These are phyloP conservation scores for Simalia tracyae DNA, from an alignment of 2,797 vertebrate species.

Conservation along the genomic window DNA sequence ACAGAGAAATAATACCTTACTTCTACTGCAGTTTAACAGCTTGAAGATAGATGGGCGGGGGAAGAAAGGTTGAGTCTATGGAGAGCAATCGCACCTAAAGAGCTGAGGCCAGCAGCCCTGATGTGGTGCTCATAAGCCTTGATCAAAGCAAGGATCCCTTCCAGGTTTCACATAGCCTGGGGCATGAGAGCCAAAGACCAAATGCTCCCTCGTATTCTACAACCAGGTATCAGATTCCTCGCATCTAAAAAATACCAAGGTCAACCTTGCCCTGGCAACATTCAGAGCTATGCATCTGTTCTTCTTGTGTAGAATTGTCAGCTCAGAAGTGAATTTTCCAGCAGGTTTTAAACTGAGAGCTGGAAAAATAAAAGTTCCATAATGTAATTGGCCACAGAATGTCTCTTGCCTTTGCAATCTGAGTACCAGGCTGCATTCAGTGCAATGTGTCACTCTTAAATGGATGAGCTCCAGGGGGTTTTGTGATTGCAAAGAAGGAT, in stretches of 20 bases:
- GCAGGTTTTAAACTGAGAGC: not conserved
- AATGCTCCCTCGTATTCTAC: not conserved
- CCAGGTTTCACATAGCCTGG: not conserved
- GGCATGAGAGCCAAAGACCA: not conserved
- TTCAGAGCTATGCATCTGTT: not conserved
- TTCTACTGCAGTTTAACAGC: not conserved
- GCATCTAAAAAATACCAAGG: not conserved
- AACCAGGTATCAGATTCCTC: not conserved
- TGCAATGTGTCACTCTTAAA: not conserved
- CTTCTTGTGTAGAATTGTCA: not conserved
- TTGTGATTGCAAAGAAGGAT: not conserved
- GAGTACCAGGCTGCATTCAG: not conserved
- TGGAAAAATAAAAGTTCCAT: not conserved
- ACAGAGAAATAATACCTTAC: not conserved
- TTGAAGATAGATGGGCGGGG: not conserved
- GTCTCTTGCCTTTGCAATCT: conserved; percentile 2
- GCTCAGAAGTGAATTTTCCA: not conserved
- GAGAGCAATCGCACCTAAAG: not conserved
- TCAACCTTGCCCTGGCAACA: not conserved
- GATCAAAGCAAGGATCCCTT: not conserved
- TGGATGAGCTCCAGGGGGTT: not conserved
- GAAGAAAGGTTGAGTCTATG: not conserved
- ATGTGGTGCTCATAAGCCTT: not conserved
- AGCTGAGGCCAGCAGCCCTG: not conserved
- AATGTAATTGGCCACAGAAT: conserved; percentile 1